These are phyloP conservation scores for Empidonax traillii DNA, from an alignment of 2,113 vertebrate genomes.

Conservation along the genomic window DNA sequence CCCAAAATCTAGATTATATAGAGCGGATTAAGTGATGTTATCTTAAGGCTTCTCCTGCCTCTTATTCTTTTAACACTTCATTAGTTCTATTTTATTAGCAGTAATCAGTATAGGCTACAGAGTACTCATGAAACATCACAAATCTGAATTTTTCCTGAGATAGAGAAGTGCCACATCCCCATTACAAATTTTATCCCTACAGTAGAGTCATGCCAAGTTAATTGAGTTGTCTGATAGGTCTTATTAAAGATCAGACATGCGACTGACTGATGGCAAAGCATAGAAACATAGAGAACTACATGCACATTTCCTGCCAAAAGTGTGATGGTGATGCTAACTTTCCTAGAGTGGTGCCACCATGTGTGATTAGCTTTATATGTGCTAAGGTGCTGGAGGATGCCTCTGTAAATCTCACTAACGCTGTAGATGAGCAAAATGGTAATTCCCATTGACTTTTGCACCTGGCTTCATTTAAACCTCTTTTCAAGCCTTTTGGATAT, in stretches of 20 bases:
- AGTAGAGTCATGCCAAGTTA: background rate
- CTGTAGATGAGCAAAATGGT: background rate
- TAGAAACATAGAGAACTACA: background rate
- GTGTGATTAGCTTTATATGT: background rate
- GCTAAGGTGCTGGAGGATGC: background rate
- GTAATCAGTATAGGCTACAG: background rate
- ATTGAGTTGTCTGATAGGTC: background rate
- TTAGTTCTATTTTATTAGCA: background rate
- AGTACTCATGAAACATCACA: background rate
- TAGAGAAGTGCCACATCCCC: background rate
- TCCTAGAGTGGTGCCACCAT: accelerated
- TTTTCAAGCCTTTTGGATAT: background rate
- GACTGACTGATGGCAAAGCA: background rate
- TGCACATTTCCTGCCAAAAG: background rate
- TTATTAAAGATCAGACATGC: background rate
- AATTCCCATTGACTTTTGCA: background rate
- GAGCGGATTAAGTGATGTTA: background rate
- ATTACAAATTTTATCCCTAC: background rate
- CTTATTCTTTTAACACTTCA: background rate
- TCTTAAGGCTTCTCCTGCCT: background rate
- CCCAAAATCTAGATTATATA: background rate
- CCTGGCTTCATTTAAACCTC: background rate
- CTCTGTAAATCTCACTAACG: background rate
- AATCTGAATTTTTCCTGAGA: background rate
- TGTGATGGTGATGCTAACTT: background rate